Base-by-base conservation (phyloP, 1,140 invertebrate species). In the Manduca sexta region DNA sequence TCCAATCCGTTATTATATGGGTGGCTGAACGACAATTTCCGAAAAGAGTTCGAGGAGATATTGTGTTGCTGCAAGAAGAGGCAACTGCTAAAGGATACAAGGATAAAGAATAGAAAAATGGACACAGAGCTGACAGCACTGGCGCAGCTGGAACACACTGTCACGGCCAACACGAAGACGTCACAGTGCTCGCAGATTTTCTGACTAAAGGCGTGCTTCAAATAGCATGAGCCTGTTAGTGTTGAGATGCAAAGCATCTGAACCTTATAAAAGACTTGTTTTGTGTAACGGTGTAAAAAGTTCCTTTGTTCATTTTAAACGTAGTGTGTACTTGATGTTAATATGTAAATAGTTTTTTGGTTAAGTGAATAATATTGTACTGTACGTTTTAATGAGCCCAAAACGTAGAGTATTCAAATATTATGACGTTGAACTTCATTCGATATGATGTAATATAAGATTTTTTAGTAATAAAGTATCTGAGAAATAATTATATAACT, bases 21-120 rank as follows among this genome's bases (percentile, higher is more conserved):
- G 37, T 99, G 97, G 96, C 92, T 99, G 83, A 99, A 99, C 86
- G 97, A 99, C 52, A 98, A 98, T 84, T 99, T 99, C 84, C 91
- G 95, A 57, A 98, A 99, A 86, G 96, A 99, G 83, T 99, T 99
- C 79, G 94, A 95, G 75, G 92, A 95, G 86, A 92, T 95, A 69
- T 64, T 92, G 42, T 94, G 86, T 79, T 94, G 78, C 89, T 93
- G 83, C 18, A 77, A 63, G 40, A 79, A 74, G 41, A 63, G 60
- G 2, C 91, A 91, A 41, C 64, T 67, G 52, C 75, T 76, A 31
- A 79, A 87, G 55, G 83, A 76, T 31, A 70, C 66, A 66, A 86
- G 86, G 69, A 85, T 58, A 47, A 90, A 85, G 62, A 88, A 80
- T 74, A 72, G 83, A 57, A 88, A 64, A 73, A 88, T 78, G 83